Base-by-base conservation (phyloP, 2,888 invertebrate genomes). In the Harmothoe impar region DNA sequence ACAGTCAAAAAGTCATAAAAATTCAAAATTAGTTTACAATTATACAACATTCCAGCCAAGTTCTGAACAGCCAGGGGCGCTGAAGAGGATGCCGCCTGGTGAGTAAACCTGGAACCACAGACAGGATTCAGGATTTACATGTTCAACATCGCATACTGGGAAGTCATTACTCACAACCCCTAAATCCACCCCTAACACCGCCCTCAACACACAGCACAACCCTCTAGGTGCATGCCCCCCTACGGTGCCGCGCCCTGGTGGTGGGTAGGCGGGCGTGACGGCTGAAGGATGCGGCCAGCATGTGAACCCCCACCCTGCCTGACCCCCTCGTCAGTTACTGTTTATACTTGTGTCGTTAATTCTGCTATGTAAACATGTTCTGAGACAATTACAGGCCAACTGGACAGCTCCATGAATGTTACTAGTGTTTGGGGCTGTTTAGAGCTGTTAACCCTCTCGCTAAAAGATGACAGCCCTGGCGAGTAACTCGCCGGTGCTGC, bases 311-410 rank as follows among this genome's bases (percentile, higher is more conserved):
- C 23, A n/a, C 20, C 62, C 23, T 7, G 62, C 15, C 62, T n/a
- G 62, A 20, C n/a, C n/a, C n/a, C 54, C 12, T n/a, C 20, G n/a
- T 20, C 20, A 20, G n/a, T 20, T 62, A n/a, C n/a, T 62, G 62
- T 62, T 62, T 62, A 62, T 62, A 20, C n/a, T 62, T 62, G 62
- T 62, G 62, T 62, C 62, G 62, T 62, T 62, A 62, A 62, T 62
- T 62, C 23, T 62, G n/a, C 62, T 62, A n/a, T 62, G 62, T 62
- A 62, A 62, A 62, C 62, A 62, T n/a, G 23, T n/a, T 20, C 20
- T 20, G 12, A 5, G 62, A 62, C 62, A 62, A 62, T 62, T 62
- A 62, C 12, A 62, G 62, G n/a, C 1, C 23, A 62, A 3, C 23
- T n/a, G 20, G 62, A 62, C 62, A 62, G 62, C 62, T 62, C 62